A percentile compares a stretch with the other conserved stretches of the same genome.
phyloP scores from a whole-genome alignment of 2,888 invertebrate species.

The Drosophila seclusa region DNA sequence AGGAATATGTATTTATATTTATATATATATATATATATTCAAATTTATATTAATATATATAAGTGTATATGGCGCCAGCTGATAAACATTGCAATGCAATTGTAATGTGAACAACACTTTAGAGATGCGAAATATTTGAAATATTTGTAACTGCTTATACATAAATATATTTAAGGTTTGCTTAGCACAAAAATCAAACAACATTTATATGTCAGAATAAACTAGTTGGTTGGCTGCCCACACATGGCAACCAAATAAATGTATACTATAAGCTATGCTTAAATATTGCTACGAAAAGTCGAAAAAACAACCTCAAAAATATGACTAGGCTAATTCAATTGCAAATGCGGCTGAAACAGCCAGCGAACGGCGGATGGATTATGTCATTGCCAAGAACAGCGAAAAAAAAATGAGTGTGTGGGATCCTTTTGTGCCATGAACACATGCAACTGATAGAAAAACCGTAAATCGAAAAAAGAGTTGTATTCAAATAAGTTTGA shows the following conservation, averaged over 20 bases:
- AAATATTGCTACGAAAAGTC: slow-evolving; percentile 29
- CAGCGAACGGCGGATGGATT: slow-evolving; percentile 38
- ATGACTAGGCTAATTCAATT: slow-evolving; percentile 7
- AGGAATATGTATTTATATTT: not conserved
- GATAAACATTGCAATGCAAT: not conserved
- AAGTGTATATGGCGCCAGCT: not conserved
- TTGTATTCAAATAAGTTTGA: not conserved
- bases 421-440: not conserved
- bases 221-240: slow-evolving; percentile 52
- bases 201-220: slow-evolving; percentile 54
- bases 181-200: slow-evolving; percentile 28
- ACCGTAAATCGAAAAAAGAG: not conserved
- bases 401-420: not conserved
- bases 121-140: not conserved
- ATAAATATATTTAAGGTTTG: not conserved
- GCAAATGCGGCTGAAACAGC: slow-evolving; percentile 50
- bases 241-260: slow-evolving; percentile 17
- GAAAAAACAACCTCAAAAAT: slow-evolving; percentile 33
- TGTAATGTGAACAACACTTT: not conserved
- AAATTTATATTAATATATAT: slow-evolving; percentile 4
- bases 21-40: not conserved
- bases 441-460: not conserved
- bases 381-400: slow-evolving; percentile 66
- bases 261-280: slow-evolving; percentile 52
- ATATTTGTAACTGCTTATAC: not conserved